These are phyloP conservation scores for Cydia strobilella DNA, from an alignment of 1,140 invertebrate species.

Conservation along the genomic window DNA sequence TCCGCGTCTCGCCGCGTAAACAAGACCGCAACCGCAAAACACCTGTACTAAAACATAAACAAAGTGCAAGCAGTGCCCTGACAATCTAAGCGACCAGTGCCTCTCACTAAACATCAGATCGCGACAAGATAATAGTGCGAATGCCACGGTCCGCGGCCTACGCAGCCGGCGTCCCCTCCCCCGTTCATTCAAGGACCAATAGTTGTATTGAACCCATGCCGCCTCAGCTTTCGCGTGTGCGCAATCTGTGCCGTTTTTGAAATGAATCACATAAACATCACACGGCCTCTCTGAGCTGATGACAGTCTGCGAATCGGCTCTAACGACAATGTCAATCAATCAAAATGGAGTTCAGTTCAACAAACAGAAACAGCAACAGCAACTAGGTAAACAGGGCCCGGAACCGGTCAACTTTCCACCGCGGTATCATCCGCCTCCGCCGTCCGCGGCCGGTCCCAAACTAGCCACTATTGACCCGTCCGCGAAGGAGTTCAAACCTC, in stretches of 20 bases:
- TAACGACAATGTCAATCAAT: constrained; percentile 76
- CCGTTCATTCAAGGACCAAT: constrained; percentile 75
- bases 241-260: constrained; percentile 57
- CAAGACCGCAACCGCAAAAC: constrained; percentile 15
- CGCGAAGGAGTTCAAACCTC: constrained; percentile 68
- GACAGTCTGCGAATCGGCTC: constrained; percentile 52
- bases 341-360: constrained; percentile 71
- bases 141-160: constrained; percentile 74
- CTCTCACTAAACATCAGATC: constrained; percentile 36
- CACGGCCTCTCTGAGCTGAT: constrained; percentile 57
- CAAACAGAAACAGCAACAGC: constrained; percentile 76
- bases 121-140: constrained; percentile 65
- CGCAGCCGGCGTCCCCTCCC: constrained; percentile 74
- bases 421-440: constrained; percentile 76
- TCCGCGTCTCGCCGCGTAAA: neutral
- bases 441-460: constrained; percentile 65
- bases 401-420: constrained; percentile 78
- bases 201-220: constrained; percentile 68
- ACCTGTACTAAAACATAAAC: constrained; percentile 30
- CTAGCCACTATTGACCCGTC: constrained; percentile 64
- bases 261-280: constrained; percentile 53
- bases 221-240: constrained; percentile 57
- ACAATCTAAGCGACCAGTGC: constrained; percentile 33
- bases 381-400: constrained; percentile 75
- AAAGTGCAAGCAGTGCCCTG: constrained; percentile 19